These are phyloP conservation scores for Platycercus adscitus DNA, from an alignment of 2,113 vertebrate genomes.

Conservation along the genomic window DNA sequence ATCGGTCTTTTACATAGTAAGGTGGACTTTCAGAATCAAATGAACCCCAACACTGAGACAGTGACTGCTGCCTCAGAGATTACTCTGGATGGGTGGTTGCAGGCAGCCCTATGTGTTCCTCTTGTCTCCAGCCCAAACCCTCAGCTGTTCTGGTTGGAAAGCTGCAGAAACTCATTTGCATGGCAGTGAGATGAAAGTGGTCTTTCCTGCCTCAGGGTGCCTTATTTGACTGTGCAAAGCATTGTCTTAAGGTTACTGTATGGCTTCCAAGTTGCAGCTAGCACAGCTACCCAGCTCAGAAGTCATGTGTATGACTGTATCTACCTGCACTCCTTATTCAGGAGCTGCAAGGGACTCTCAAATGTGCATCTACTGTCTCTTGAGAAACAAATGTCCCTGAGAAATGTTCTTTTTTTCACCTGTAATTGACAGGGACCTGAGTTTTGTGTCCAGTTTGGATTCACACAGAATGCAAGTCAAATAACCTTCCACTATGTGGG, in stretches of 20 bases:
- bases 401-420: background rate
- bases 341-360: background rate
- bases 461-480: background rate
- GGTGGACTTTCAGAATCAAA: background rate
- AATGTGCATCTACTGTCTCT: background rate
- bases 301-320: fast-evolving
- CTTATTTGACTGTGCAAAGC: background rate
- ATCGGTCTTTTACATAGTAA: background rate
- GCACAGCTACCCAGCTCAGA: fast-evolving
- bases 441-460: background rate
- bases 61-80: background rate
- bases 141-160: background rate
- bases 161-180: background rate
- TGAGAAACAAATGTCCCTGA: background rate
- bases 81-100: background rate
- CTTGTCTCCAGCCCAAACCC: background rate
- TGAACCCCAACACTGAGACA: background rate
- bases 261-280: background rate
- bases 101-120: background rate
- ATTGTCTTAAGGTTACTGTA: background rate
- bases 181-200: background rate
- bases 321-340: background rate
- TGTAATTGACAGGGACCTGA: background rate
- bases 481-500: background rate
- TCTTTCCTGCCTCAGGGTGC: background rate